phyloP scores from a whole-genome alignment of 2,888 invertebrate genomes.

The Aproaerema taeniolella region DNA sequence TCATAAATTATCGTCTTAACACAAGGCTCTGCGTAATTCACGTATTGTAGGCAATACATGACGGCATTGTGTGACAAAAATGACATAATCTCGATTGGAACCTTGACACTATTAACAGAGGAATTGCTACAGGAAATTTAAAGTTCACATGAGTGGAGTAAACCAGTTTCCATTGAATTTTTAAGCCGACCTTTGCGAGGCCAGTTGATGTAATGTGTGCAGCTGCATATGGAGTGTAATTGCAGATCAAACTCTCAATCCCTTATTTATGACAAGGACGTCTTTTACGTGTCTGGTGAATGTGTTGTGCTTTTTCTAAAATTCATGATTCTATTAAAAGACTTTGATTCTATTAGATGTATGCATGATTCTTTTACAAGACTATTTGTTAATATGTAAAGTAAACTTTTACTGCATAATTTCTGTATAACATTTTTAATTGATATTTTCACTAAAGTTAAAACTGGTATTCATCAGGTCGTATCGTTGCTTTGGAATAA shows the following conservation, averaged over 20 bases:
- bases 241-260: background rate
- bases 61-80: conserved; percentile 6
- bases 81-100: conserved; percentile 10
- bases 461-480: no score
- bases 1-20: conserved; percentile 1
- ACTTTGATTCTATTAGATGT: no score
- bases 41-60: no score
- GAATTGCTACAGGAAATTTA: conserved; percentile 17
- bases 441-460: no score
- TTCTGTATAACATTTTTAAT: no score
- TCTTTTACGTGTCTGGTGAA: background rate
- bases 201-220: conserved; percentile 45
- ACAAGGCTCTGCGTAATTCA: no score
- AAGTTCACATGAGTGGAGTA: conserved; percentile 14
- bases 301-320: no score
- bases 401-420: no score
- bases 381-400: no score
- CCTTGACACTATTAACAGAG: conserved; percentile 22
- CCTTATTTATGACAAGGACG: conserved; percentile 18
- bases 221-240: conserved; percentile 16
- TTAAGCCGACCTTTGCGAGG: conserved; percentile 54
- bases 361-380: no score
- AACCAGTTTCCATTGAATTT: conserved; percentile 57
- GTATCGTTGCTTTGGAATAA: no score
- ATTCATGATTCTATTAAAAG: no score